phyloP scores from a whole-genome alignment of 2,797 vertebrate genomes.

The Perodicticus potto region DNA sequence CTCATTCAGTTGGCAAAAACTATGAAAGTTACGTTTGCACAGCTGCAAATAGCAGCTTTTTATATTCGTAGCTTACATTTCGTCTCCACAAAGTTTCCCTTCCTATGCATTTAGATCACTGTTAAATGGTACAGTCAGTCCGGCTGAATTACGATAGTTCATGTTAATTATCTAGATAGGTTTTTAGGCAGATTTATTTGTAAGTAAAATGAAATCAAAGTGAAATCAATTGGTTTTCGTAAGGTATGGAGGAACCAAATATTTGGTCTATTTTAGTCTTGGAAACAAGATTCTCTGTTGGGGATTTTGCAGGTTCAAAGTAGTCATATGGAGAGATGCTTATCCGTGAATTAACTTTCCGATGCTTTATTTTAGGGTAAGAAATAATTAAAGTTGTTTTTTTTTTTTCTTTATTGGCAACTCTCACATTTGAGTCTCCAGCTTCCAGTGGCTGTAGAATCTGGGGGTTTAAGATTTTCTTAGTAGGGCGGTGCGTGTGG shows the following conservation, averaged over 20 bases:
- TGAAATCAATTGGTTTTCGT: background rate
- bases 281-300: background rate
- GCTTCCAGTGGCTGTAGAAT: background rate
- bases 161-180: background rate
- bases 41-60: slow-evolving; percentile 40
- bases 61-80: slow-evolving; percentile 2
- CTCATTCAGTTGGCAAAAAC: background rate
- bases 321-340: background rate
- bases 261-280: background rate
- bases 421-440: background rate
- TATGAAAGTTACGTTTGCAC: background rate
- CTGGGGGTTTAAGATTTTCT: background rate
- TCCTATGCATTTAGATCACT: background rate
- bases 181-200: background rate
- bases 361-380: background rate
- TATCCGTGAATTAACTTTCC: background rate
- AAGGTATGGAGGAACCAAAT: background rate
- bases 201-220: background rate
- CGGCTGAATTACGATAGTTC: background rate
- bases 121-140: background rate
- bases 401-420: background rate
- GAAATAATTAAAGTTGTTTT: too few relatives aligned
- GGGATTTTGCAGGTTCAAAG: background rate
- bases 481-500: too few relatives aligned
- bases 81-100: background rate